A percentile compares a stretch with the other conserved stretches of the same genome.
These are phyloP conservation scores for Notarius quadriscutis DNA, from an alignment of 2,113 vertebrate genomes.

Conservation along the genomic window DNA sequence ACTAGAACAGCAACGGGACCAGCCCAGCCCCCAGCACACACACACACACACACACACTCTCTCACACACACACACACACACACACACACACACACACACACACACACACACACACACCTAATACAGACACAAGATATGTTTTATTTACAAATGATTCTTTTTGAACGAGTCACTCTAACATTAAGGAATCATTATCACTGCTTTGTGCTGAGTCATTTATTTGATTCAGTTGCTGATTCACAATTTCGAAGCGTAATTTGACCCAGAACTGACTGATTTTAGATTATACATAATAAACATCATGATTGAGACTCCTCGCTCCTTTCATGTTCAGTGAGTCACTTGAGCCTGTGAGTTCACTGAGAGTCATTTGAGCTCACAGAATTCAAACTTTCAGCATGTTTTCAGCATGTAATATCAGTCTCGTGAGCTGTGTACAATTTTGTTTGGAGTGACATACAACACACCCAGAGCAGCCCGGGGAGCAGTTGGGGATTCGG, in stretches of 20 bases:
- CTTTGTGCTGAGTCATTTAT: background rate
- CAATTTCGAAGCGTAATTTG: background rate
- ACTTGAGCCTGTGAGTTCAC: background rate
- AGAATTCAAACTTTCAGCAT: background rate
- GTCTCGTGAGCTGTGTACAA: background rate
- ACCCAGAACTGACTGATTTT: background rate
- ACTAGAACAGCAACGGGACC: constrained; percentile 45
- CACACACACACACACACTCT: constrained; percentile 14
- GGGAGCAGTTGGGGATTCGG: too few species aligned
- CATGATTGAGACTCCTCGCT: background rate
- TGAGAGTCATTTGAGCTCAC: background rate
- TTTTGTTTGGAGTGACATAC: background rate
- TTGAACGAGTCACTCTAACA: background rate
- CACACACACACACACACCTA: background rate
- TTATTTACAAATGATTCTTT: background rate
- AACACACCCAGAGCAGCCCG: too few species aligned
- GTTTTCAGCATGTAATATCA: background rate
- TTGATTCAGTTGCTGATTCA: background rate
- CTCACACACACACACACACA: constrained; percentile 19
- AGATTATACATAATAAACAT: background rate
- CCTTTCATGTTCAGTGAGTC: background rate
- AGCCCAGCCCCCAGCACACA: constrained; percentile 5
- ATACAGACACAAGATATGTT: background rate
- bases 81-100: background rate
- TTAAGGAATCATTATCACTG: background rate